Evolutionary conservation across 2,797 vertebrate species (phyloP), one percentile per base, ranked within the genome.

Genomic region (Falco concolor): DNA sequence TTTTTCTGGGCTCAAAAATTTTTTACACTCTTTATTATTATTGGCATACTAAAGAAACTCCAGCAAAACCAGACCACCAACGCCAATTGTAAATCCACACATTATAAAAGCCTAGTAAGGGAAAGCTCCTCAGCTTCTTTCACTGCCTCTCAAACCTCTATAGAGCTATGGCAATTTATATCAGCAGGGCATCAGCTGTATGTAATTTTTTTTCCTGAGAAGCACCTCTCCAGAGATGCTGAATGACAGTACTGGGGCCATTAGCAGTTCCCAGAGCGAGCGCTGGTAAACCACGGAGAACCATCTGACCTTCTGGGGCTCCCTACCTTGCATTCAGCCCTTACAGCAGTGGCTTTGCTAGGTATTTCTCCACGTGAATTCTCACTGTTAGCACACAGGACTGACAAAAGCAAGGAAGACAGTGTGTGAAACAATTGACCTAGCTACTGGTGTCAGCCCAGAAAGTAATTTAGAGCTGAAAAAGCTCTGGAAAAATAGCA

Each of bases 371-470:
- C 50, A 6, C 8, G 3, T 24, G 30, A 69, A 21, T 32, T 38
- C 75, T 1, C 0, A 0, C 20, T 13, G n/a, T 53, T 16, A 53
- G 34, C 57, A 32, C 34, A 3, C 1, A 13, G 10, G 7, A 56
- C 18, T 2, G 28, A 57, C 28, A 64, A 36, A 67, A 69, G 21
- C 65, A 45, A 54, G 70, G 82, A 32, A 32, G 18, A 30, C 3
- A 28, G 9, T 1, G n/a, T 3, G 4, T 14, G n/a, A n/a, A 90
- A 93, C 64, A 81, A 45, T 15, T 69, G 54, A 82, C 50, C 38
- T 34, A 79, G 56, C 56, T 76, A 63, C 13, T 20, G 49, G 3
- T 54, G 54, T 27, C 12, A 4, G 22, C 52, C 44, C 60, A 80
- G 47, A 63, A 87, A 45, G 49, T 40, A 61, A 85, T 45, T 49